Base-by-base conservation (phyloP, 2,888 invertebrate species). In the Ctenicera cuprea region DNA sequence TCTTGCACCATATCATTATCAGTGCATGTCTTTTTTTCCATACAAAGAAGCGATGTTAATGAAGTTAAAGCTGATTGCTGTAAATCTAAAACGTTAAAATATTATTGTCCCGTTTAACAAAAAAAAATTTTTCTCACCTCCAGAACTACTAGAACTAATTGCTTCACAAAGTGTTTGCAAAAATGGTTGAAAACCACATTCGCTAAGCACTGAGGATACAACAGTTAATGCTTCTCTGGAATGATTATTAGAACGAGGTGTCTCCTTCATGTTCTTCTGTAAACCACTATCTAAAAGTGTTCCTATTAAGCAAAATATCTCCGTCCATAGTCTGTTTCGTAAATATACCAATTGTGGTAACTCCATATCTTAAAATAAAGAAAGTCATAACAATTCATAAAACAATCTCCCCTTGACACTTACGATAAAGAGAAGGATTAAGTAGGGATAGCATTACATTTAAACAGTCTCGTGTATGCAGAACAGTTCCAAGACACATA, bases 391-490 rank as follows among this genome's bases (percentile, higher is more conserved):
- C 59, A 18, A 64, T 52, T 14, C 54, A 48, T 50, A 18, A 54
- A 52, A 14, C 14, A 12, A 14, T 18, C 1, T 33, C 4, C 30
- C 48, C 45, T 30, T 20, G 59, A 57, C 12, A 87, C 89, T 86
- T 84, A 89, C 89, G 81, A 77, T 88, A 89, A 54, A 87, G 79
- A 71, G 85, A 83, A 8, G 85, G 82, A 79, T 89, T 86, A 48
- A 90, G 80, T 8, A 89, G 82, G 1, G 84, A 85, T 37, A 90
- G 79, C 59, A 89, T 73, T 1, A 84, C 80, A 73, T 85, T 85
- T 26, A 90, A 82, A 71, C 88, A 88, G 73, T 90, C 89, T 16
- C 87, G 83, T 0, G 89, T 87, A 78, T 89, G 88, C 38, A 87
- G 80, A 45, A 89, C 82, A 11, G 86, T 85, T 2, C 84, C 83